A percentile compares a stretch with the other conserved stretches of the same genome.
phyloP scores from a whole-genome alignment of 2,113 vertebrate species.

The Marmota monax region DNA sequence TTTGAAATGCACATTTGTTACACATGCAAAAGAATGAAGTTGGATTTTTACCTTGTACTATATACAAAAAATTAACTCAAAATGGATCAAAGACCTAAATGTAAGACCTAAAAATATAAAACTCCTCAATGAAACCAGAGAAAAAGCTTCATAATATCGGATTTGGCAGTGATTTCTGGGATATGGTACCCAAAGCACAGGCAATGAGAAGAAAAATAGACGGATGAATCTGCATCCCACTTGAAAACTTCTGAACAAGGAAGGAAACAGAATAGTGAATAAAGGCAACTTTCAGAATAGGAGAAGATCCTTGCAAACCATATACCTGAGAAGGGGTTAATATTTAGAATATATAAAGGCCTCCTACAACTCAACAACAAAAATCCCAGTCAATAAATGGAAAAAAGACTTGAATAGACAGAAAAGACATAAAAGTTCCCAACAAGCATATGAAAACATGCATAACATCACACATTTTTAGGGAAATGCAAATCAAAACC shows the following conservation, averaged over 20 bases:
- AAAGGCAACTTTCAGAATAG: neutral
- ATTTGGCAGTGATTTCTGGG: neutral
- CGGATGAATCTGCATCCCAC: neutral
- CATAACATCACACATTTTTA: too few relatives aligned
- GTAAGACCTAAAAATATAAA: neutral
- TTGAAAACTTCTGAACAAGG: neutral
- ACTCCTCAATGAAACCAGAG: too few relatives aligned
- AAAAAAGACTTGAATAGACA: neutral
- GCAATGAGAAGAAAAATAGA: neutral
- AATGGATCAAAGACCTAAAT: neutral
- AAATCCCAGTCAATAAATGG: neutral
- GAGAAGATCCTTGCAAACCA: neutral
- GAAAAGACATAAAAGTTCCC: neutral
- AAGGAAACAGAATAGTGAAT: neutral
- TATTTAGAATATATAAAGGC: too few relatives aligned
- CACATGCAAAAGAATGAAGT: neutral
- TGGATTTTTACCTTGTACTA: neutral
- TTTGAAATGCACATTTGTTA: neutral
- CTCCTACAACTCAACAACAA: too few relatives aligned
- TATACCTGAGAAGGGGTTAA: too few relatives aligned
- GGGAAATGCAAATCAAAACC: too few relatives aligned
- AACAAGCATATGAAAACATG: neutral
- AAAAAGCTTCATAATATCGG: too few relatives aligned
- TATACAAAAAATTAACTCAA: too few relatives aligned
- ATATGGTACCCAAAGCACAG: neutral